Conservation (phyloP, 1,140 invertebrate species). For the Drosophila orosa region DNA sequence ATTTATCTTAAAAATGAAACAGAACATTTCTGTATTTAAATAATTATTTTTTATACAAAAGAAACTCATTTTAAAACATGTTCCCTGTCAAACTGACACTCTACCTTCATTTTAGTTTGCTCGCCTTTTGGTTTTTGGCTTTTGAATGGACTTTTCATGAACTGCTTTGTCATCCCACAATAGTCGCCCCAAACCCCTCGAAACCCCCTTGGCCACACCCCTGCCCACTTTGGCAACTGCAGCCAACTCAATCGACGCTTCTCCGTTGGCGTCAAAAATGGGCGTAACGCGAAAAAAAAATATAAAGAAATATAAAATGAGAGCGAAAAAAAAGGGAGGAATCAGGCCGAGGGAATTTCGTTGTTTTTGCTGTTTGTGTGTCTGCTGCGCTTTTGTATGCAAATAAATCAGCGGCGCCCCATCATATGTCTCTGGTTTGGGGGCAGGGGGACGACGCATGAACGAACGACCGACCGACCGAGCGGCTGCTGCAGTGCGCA, state of each 20-base stretch:
- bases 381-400: slow-evolving; percentile 78
- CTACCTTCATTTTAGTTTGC: slow-evolving; percentile 21
- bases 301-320: slow-evolving; percentile 3
- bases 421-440: slow-evolving; percentile 66
- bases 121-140: slow-evolving; percentile 50
- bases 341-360: slow-evolving; percentile 34
- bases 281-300: slow-evolving; percentile 51
- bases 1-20: neutral
- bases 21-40: neutral
- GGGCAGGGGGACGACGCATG: slow-evolving; percentile 1
- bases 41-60: neutral
- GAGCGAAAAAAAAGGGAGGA: slow-evolving; percentile 24
- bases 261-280: slow-evolving; percentile 72
- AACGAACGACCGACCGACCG: too few species aligned
- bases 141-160: slow-evolving; percentile 53
- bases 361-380: slow-evolving; percentile 25
- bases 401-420: slow-evolving; percentile 81
- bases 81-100: slow-evolving; percentile 9
- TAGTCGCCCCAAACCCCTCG: neutral
- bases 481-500: slow-evolving; percentile 67
- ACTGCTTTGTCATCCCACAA: slow-evolving; percentile 27
- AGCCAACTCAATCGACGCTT: slow-evolving; percentile 41
- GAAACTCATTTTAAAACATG: slow-evolving; percentile 18
- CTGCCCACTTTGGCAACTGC: slow-evolving; percentile 50
- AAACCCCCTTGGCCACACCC: neutral